phyloP scores from a whole-genome alignment of 2,797 vertebrate genomes.

The Ispidina picta region DNA sequence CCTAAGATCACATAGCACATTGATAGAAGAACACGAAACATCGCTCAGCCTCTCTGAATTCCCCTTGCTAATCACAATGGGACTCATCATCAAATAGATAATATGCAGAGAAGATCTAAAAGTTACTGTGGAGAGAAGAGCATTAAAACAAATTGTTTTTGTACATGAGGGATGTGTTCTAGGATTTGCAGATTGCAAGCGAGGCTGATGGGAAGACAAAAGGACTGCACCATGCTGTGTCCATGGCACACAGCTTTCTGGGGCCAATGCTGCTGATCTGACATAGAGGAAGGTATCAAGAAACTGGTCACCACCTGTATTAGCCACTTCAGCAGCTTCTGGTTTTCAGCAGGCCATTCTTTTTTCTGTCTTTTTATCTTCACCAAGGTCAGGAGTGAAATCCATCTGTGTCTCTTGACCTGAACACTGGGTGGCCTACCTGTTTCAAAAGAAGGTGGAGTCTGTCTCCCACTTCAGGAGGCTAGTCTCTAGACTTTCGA shows the following conservation, averaged over 20 bases:
- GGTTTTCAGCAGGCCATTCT: background rate
- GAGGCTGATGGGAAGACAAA: background rate
- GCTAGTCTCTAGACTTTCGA: background rate
- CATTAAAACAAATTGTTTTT: background rate
- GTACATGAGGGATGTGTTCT: background rate
- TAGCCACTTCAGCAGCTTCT: background rate
- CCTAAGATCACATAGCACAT: background rate
- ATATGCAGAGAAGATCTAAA: background rate
- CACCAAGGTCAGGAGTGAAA: background rate
- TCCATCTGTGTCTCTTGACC: background rate
- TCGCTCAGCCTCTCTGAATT: background rate
- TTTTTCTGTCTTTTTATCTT: background rate
- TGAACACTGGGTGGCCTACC: too few species aligned
- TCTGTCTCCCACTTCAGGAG: background rate
- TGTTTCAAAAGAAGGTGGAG: background rate
- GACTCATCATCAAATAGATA: background rate
- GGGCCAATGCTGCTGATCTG: background rate
- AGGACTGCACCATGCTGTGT: background rate
- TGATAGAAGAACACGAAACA: background rate
- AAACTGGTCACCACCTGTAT: background rate
- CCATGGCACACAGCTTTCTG: background rate
- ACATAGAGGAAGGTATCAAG: background rate
- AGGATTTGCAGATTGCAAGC: rapidly evolving
- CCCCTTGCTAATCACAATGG: background rate
- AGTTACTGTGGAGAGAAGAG: background rate